These are phyloP conservation scores for Loripinus fragilis DNA, from an alignment of 2,888 invertebrate genomes.

Conservation along the genomic window DNA sequence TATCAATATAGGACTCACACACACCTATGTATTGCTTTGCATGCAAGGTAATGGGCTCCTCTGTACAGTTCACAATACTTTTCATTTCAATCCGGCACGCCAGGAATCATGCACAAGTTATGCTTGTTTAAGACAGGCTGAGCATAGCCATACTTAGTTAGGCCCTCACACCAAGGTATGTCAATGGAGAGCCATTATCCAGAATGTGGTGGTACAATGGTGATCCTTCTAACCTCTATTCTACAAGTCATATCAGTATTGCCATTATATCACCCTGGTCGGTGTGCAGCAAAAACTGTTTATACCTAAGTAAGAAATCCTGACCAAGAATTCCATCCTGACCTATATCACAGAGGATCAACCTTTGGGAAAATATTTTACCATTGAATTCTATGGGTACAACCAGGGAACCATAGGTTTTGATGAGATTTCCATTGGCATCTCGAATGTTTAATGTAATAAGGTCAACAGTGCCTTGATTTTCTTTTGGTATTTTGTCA, in stretches of 20 bases:
- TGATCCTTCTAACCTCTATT: slow-evolving; percentile 11
- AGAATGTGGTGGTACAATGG: slow-evolving; percentile 10
- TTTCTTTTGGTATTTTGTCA: background rate
- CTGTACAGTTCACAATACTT: slow-evolving; percentile 7
- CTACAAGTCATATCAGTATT: slow-evolving; percentile 8
- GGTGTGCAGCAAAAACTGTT: background rate
- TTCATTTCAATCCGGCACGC: background rate
- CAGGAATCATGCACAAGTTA: background rate
- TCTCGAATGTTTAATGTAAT: background rate
- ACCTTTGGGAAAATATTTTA: background rate
- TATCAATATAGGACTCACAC: slow-evolving; percentile 7
- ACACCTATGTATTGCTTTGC: slow-evolving; percentile 9
- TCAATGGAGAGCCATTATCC: slow-evolving; percentile 5
- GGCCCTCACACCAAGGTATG: slow-evolving; percentile 13
- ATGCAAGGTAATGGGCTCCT: background rate
- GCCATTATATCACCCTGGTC: slow-evolving; percentile 20
- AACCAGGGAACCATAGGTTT: slow-evolving; percentile 6
- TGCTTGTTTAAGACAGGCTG: background rate
- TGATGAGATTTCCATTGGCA: slow-evolving; percentile 15
- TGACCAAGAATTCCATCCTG: slow-evolving; percentile 17
- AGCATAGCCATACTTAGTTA: slow-evolving; percentile 1
- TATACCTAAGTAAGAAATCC: slow-evolving; percentile 16
- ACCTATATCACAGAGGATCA: slow-evolving; percentile 7
- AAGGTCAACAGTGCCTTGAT: background rate
- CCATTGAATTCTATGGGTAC: background rate